Percentiles rank a stretch among this genome's conserved stretches.
These are phyloP conservation scores for Eumacrocentrus americanus DNA, from an alignment of 2,888 invertebrate species.

Conservation along the genomic window DNA sequence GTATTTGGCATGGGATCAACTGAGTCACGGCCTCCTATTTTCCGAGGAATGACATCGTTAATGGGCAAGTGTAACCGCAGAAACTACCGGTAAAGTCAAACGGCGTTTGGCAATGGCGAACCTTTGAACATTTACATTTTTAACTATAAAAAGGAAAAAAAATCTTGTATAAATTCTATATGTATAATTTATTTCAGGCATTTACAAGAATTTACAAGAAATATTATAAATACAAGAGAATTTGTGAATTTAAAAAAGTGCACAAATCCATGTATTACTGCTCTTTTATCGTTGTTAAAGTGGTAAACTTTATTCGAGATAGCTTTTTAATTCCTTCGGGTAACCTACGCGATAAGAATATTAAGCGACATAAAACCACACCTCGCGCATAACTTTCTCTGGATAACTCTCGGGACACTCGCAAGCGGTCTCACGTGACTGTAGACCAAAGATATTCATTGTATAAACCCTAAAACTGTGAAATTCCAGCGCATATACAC, in stretches of 20 bases:
- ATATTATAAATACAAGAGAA: background rate
- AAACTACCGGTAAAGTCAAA: too few relatives aligned
- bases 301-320: slow-evolving; percentile 21
- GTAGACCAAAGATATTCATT: slow-evolving; percentile 26
- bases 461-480: slow-evolving; percentile 23
- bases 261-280: slow-evolving; percentile 1
- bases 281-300: slow-evolving; percentile 10
- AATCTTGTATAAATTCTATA: too few relatives aligned
- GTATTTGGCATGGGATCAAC: background rate
- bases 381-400: slow-evolving; percentile 18
- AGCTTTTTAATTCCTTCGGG: slow-evolving; percentile 23
- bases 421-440: background rate
- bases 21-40: background rate
- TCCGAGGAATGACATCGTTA: background rate
- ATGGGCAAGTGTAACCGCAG: too few relatives aligned
- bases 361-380: slow-evolving; percentile 29
- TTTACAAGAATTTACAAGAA: background rate
- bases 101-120: too few relatives aligned
- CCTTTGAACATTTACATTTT: too few relatives aligned
- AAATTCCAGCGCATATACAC: too few relatives aligned
- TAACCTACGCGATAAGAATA: slow-evolving; percentile 30
- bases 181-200: background rate
- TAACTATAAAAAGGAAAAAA: too few relatives aligned
- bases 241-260: slow-evolving; percentile 2
- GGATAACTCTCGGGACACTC: slow-evolving; percentile 2